Evolutionary conservation across 2,113 vertebrate species (phyloP), one percentile per base, ranked within the genome.

Genomic region (Marcusenius ussheri): DNA sequence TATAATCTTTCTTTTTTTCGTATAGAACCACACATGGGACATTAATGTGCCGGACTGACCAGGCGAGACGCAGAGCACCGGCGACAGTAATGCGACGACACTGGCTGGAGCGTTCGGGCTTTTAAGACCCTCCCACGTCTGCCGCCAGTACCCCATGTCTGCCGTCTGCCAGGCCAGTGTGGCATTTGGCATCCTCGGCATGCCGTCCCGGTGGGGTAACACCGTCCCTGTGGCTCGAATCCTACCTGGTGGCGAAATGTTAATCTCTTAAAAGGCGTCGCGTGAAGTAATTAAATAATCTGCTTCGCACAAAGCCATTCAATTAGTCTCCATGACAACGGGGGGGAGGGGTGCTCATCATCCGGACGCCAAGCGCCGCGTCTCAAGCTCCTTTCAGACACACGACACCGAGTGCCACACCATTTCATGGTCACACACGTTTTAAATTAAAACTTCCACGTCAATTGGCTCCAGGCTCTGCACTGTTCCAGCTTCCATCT

Each of bases 281-380:
- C 90, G 21, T 91, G 50, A 89, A 62, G 47, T 53, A 51, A 89
- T 89, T 91, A 50, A 91, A 89, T 89, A 87, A 89, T 87, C 88
- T 80, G 53, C 89, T 70, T 56, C 21, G 11, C 89, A 42, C 27
- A 42, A 88, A 58, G 80, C 51, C 90, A 85, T 84, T 90, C 89
- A 74, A 88, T 88, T 88, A 50, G 83, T 83, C 11, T 17, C 74
- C 74, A 92, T 27, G 51, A 89, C 91, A 94, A 89, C 94, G 24
- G 83, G 39, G 19, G 2, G 17, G 80, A 1, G 35, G 42, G 80
- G 1, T 51, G n/a, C 39, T 51, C n/a, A 50, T 13, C 85, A 50
- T 35, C 83, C 49, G 9, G 19, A 46, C n/a, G 17, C 51, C 80
- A 62, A 31, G 2, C 53, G 5, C 42, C 8, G 5, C 17, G 3